phyloP scores from a whole-genome alignment of 2,888 invertebrate genomes.

The Malthinus seriepunctatus region DNA sequence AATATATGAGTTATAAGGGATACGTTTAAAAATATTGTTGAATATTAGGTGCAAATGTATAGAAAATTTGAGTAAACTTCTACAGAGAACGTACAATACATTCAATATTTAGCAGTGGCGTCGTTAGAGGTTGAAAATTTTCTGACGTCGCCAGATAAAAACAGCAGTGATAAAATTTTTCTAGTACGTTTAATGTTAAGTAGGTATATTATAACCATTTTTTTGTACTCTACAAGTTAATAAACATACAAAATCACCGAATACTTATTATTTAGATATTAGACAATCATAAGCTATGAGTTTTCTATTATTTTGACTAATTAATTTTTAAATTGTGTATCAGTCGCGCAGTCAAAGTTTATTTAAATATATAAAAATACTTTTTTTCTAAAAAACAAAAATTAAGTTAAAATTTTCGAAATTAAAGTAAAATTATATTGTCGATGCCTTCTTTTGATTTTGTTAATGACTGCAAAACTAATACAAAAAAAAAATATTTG shows the following conservation, averaged over 20 bases:
- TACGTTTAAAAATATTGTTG: slow-evolving; percentile 6
- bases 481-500: neutral
- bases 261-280: slow-evolving; percentile 31
- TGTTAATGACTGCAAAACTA: neutral
- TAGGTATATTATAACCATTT: slow-evolving; percentile 32
- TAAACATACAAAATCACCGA: slow-evolving; percentile 39
- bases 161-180: slow-evolving; percentile 39
- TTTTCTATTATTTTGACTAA: slow-evolving; percentile 15
- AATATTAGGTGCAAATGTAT: slow-evolving; percentile 19
- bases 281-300: slow-evolving; percentile 32
- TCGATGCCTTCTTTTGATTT: no score
- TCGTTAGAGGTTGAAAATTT: slow-evolving; percentile 5
- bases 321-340: neutral
- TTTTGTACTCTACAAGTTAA: slow-evolving; percentile 43
- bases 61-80: neutral
- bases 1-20: slow-evolving; percentile 21
- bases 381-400: no score
- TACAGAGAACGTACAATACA: slow-evolving; percentile 5
- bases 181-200: slow-evolving; percentile 34
- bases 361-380: neutral
- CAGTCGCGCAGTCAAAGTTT: slow-evolving; percentile 6
- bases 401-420: no score
- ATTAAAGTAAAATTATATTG: no score
- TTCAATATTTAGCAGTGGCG: neutral
- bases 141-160: slow-evolving; percentile 37